Base-by-base conservation (phyloP, 1,140 invertebrate genomes). In the Drosophila mauritiana region DNA sequence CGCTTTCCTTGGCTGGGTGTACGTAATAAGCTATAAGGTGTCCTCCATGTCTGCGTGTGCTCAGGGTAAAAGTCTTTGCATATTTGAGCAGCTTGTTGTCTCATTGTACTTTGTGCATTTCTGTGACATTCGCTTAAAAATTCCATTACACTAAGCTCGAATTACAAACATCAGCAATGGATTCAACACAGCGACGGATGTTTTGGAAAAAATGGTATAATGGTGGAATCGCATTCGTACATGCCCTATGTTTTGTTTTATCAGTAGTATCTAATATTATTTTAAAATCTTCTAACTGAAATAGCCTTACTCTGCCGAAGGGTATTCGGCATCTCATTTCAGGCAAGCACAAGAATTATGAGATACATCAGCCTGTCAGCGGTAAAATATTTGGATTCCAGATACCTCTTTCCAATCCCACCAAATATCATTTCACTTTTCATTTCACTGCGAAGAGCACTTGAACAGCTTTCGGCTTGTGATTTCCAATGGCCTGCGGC, bases 91-190 rank as follows among this genome's bases (percentile, higher is more conserved):
- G 84, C 80, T 89, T 63, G 45, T 77, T 78, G 64, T 70, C 78
- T 72, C 73, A 81, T 48, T 86, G 75, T 74, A 43, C 73, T 74
- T 73, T 73, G 68, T 85, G 61, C 69, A 74, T 84, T 78, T 80
- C 64, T 57, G 80, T 90, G 84, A 89, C 85, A 89, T 89, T 89
- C 85, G 79, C 84, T 89, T 89, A 89, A 89, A 89, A 89, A 89
- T 89, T 89, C 84, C 84, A 89, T 89, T 89, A 89, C 80, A 70
- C 69, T 80, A 80, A 84, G 85, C 80, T 80, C 65, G 70, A 80
- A 89, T 89, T 89, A 89, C 83, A 81, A 73, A 74, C 69, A 74
- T 63, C 51, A 73, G 69, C 43, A 51, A 62, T 13, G 51, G 49
- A 76, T 69, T 70, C 68, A 59, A 54, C 22, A 31, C 15, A 20